These are phyloP conservation scores for Apteryx mantelli DNA, from an alignment of 2,113 vertebrate genomes.

Conservation along the genomic window DNA sequence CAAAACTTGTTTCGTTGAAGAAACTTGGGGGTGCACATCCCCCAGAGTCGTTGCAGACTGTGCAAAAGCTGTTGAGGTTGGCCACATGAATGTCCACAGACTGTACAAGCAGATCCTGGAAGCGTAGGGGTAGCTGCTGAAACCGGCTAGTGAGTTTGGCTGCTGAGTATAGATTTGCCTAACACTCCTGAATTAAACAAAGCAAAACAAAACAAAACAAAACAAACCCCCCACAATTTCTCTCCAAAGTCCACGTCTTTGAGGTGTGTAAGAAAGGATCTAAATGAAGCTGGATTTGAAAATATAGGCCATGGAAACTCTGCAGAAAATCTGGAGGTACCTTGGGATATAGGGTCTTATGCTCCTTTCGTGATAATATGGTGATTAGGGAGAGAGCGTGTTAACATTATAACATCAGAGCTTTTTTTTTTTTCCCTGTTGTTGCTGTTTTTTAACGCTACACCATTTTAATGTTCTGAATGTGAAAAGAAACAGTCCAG, in stretches of 20 bases:
- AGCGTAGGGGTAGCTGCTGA: background rate
- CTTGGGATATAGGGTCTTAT: background rate
- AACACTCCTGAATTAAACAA: background rate
- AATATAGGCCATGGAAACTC: background rate
- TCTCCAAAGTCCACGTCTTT: background rate
- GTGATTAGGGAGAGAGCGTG: background rate
- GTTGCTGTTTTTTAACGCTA: background rate
- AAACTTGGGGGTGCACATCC: fast-evolving
- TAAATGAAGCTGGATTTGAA: background rate
- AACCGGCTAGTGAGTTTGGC: background rate
- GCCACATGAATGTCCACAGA: background rate
- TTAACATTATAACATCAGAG: background rate
- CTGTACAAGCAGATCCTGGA: background rate
- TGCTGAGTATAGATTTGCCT: background rate
- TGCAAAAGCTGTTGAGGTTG: background rate
- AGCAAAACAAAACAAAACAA: background rate
- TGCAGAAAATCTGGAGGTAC: background rate
- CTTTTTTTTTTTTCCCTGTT: too few species aligned
- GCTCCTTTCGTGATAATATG: background rate
- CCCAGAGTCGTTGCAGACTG: background rate
- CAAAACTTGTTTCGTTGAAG: background rate
- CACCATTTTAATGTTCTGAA: background rate
- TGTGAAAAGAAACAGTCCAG: background rate
- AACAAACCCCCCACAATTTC: background rate
- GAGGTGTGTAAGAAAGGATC: background rate